Evolutionary conservation across 2,888 invertebrate species (phyloP).

Genomic region (Yponomeuta sedellus): DNA sequence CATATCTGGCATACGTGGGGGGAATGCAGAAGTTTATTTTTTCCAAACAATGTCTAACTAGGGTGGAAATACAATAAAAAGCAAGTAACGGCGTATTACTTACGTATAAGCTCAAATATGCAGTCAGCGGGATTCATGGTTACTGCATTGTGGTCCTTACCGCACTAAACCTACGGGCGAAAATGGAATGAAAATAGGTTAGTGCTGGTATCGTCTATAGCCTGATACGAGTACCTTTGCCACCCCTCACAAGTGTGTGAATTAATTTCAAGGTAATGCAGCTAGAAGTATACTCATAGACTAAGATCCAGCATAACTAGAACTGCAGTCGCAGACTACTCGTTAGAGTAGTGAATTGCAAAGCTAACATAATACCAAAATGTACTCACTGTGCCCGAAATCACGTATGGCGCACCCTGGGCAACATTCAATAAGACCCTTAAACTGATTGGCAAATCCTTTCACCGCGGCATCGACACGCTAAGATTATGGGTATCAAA

Average conservation of each 20-base stretch:
- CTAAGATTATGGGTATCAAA: too few relatives aligned
- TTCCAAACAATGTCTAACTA: slow-evolving; percentile 6
- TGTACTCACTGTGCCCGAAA: too few relatives aligned
- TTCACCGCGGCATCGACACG: too few relatives aligned
- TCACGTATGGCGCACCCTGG: too few relatives aligned
- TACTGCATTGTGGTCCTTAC: not conserved
- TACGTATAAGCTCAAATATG: not conserved
- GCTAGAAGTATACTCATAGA: not conserved
- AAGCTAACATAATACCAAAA: too few relatives aligned
- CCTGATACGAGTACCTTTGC: too few relatives aligned
- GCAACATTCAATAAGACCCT: too few relatives aligned
- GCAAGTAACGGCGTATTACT: not conserved
- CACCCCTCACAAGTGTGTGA: too few relatives aligned
- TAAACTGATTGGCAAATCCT: too few relatives aligned
- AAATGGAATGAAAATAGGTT: not conserved
- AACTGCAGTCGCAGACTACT: too few relatives aligned
- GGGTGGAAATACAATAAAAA: not conserved
- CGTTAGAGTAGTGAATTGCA: too few relatives aligned
- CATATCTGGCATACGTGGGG: not conserved
- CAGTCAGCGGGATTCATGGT: not conserved
- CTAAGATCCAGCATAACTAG: not conserved
- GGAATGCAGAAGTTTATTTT: not conserved
- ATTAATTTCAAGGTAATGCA: not conserved
- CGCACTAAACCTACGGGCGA: not conserved
- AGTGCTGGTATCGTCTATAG: too few relatives aligned